Conservation (phyloP, 2,113 vertebrate genomes). For the Takifugu bimaculatus region DNA sequence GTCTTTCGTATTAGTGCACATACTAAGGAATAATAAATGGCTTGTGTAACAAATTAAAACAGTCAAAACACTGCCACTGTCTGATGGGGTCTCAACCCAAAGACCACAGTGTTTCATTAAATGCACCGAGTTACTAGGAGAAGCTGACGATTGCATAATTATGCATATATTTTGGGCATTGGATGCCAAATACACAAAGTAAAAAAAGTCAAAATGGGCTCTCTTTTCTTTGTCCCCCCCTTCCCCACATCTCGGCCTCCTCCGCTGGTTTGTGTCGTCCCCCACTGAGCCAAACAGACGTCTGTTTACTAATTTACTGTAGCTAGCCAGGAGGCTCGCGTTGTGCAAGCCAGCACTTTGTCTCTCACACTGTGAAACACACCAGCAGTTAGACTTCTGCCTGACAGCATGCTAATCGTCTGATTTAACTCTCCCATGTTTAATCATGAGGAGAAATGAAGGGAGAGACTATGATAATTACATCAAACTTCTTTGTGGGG, state of each 20-base stretch:
- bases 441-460: slow-evolving; percentile 65
- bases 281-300: slow-evolving; percentile 76
- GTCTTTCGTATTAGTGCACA: no score
- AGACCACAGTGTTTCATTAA: no score
- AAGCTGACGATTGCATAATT: no score
- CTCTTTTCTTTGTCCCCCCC: slow-evolving; percentile 30
- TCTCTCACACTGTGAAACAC: slow-evolving; percentile 75
- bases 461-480: slow-evolving; percentile 64
- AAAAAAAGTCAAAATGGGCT: slow-evolving; percentile 49
- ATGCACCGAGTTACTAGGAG: no score
- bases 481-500: slow-evolving; percentile 61
- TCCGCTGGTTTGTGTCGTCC: slow-evolving; percentile 68
- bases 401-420: slow-evolving; percentile 71
- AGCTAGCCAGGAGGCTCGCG: slow-evolving; percentile 72
- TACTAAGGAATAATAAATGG: no score
- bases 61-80: no score
- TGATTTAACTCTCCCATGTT: slow-evolving; percentile 67
- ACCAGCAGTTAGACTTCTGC: slow-evolving; percentile 69
- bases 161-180: neutral
- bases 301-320: slow-evolving; percentile 75
- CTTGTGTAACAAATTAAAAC: no score
- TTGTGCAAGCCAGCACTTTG: slow-evolving; percentile 65
- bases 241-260: slow-evolving; percentile 48
- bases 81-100: no score
- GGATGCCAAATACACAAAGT: slow-evolving; percentile 52